phyloP scores from a whole-genome alignment of 2,888 invertebrate species.

The Phania funesta region DNA sequence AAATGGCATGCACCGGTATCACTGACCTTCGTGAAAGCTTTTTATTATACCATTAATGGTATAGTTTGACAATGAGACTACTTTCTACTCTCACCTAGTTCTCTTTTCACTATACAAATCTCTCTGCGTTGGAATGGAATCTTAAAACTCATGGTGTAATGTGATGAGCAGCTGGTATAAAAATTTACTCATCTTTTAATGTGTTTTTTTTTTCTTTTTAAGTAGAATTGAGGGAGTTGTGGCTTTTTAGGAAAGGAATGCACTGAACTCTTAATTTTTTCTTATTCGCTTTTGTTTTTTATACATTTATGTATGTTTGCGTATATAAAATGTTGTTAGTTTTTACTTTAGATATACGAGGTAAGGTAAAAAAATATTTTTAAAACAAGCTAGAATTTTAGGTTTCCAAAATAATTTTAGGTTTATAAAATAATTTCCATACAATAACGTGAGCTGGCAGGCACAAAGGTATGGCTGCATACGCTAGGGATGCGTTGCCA shows the following conservation, averaged over 20 bases:
- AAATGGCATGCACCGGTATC: slow-evolving; percentile 60
- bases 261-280: not conserved
- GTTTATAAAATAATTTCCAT: too few species aligned
- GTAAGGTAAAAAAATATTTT: too few species aligned
- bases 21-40: slow-evolving; percentile 64
- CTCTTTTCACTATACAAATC: not conserved
- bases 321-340: too few species aligned
- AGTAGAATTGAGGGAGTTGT: slow-evolving; percentile 20
- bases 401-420: too few species aligned
- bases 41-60: slow-evolving; percentile 15
- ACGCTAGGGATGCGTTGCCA: too few species aligned
- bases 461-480: too few species aligned
- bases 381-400: too few species aligned
- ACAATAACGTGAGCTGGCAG: too few species aligned
- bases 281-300: not conserved
- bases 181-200: not conserved
- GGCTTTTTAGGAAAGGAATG: not conserved
- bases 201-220: not conserved
- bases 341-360: too few species aligned
- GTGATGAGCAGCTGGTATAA: slow-evolving; percentile 6
- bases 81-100: slow-evolving; percentile 12
- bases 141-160: not conserved
- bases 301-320: not conserved
- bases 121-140: not conserved
- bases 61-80: not conserved